Evolutionary conservation across 2,797 vertebrate genomes (phyloP).

Genomic region (Phyllotis vaccarum): DNA sequence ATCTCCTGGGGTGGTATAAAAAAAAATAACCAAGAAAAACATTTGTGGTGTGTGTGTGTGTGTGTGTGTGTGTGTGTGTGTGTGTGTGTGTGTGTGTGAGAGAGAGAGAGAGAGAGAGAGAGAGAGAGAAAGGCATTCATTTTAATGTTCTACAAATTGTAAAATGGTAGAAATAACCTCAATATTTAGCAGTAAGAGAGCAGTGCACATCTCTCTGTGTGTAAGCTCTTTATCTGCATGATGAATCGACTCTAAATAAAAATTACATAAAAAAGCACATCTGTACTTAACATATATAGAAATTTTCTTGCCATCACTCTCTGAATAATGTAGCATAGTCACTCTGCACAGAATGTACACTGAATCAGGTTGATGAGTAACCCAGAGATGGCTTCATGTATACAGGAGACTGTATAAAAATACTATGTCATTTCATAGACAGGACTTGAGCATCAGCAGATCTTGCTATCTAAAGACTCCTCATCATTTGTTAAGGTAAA

Average conservation of each 20-base stretch:
- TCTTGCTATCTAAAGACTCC: neutral
- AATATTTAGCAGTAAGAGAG: neutral
- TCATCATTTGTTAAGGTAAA: neutral
- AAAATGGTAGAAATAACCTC: slow-evolving; percentile 20
- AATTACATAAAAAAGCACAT: neutral
- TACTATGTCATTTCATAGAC: neutral
- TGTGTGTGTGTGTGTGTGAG: neutral
- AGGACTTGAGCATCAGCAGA: neutral
- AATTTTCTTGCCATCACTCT: neutral
- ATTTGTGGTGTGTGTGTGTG: neutral
- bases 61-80: neutral
- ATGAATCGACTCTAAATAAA: neutral
- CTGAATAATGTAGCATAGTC: neutral
- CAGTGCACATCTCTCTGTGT: neutral
- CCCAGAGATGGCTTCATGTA: neutral
- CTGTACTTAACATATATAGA: neutral
- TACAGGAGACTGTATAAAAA: neutral
- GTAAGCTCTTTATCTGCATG: neutral
- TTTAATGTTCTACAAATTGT: neutral
- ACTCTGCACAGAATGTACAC: neutral
- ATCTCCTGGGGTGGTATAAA: slow-evolving; percentile 31
- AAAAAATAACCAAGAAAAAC: slow-evolving; percentile 51
- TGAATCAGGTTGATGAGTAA: neutral
- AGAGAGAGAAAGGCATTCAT: neutral
- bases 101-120: too few relatives aligned